Base-by-base conservation (phyloP, 2,113 vertebrate genomes). In the Rhinolophus sinicus region DNA sequence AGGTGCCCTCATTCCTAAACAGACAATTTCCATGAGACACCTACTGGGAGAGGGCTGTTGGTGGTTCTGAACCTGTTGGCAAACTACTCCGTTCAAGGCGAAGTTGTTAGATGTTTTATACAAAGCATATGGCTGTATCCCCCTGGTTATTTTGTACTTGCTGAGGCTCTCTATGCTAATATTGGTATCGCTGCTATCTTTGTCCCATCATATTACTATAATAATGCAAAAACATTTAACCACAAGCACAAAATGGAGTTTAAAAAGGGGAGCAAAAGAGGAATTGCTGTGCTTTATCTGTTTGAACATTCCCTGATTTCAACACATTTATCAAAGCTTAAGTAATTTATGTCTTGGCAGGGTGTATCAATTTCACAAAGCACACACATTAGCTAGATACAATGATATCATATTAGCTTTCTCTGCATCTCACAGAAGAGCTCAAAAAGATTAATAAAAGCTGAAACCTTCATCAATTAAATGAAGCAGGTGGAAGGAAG, bases 291-390 rank as follows among this genome's bases (percentile, higher is more conserved):
- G 96, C 94, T 98, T 98, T 98, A 98, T 98, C 96, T 97, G 96
- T 98, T 98, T 97, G 97, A 97, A 98, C 98, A 98, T 97, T 91
- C 97, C 89, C 84, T 89, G 95, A 98, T 98, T 98, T 98, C 96
- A 98, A 98, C 95, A 97, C 98, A 98, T 98, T 98, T 98, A 98
- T 98, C 98, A 99, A 98, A 97, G 98, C 96, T 98, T 98, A 98
- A 98, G 97, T 98, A 98, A 98, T 98, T 98, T 98, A 98, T 97
- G 95, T 88, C 98, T 98, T 98, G 98, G 98, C 97, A 98, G 97
- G 96, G 95, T 93, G 96, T 98, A 98, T 98, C 98, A 98, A 97
- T 99, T 98, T 98, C 98, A 98, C 97, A 97, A 98, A 98, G 98
- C 97, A 97, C 95, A 98, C 92, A 95, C 95, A 98, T 98, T 98